Base-by-base conservation (phyloP, 2,888 invertebrate genomes). In the Gisinianus flammeolus region DNA sequence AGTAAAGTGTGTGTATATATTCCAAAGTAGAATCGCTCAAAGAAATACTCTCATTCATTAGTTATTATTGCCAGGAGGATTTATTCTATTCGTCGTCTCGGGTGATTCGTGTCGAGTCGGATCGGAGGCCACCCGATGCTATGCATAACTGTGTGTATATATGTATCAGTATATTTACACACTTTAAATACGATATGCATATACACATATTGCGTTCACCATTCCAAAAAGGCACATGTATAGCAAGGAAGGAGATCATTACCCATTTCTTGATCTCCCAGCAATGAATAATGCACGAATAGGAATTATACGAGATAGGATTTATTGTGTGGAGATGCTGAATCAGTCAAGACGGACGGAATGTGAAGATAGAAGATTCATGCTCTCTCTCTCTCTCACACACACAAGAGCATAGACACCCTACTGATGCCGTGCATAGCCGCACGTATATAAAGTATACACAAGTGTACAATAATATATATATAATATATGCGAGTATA, bases 301-400 rank as follows among this genome's bases (percentile, higher is more conserved):
- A 79, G 81, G 81, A 81, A 82, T 82, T 80, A 83, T 82, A 79
- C 76, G 79, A 81, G 80, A 80, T 83, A 80, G 81, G 84, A 83
- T 84, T 84, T 84, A 83, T 83, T 83, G 83, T 84, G 81, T 84
- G 83, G 83, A 83, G 82, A 81, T 80, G 82, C 82, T 82, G 82
- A 82, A 82, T 82, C 81, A 82, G 83, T 62, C 58, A 56, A 52
- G 67, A 33, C 56, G 58, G 77, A 52, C 26, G 67, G 68, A 68
- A 44, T 68, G 68, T 44, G 44, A 2, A 68, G 68, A 68, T 68
- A 68, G 68, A 26, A 44, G 54, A 54, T n/a, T 71, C n/a, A 26
- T 22, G 4, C n/a, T 67, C 19, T 67, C 0, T 2, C 16, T 31
- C 31, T 35, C 33, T 3, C 28, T 31, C 28, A 10, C 28, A 22